These are phyloP conservation scores for Scaptomyza tumidula DNA, from an alignment of 2,888 invertebrate genomes.

Conservation along the genomic window DNA sequence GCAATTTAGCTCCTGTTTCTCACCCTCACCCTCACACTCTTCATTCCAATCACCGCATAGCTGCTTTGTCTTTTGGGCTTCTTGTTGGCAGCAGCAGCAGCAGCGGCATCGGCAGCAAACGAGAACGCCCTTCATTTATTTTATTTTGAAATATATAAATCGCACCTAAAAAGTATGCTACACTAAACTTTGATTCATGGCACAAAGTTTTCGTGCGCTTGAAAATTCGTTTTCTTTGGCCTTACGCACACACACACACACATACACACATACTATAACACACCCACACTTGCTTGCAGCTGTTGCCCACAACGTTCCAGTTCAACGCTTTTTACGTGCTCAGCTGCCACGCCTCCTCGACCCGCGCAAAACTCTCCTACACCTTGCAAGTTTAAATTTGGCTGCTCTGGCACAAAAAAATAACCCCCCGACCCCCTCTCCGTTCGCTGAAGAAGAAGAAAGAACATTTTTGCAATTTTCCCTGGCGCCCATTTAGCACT, in stretches of 20 bases:
- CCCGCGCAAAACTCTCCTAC: conserved; percentile 8
- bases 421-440: neutral
- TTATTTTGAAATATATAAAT: conserved; percentile 82
- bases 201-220: conserved; percentile 76
- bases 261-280: conserved; percentile 24
- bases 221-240: conserved; percentile 75
- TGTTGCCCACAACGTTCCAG: conserved; percentile 79
- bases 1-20: conserved; percentile 11
- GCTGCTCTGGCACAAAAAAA: conserved; percentile 41
- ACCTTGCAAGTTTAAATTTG: conserved; percentile 50
- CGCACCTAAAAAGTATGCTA: conserved; percentile 81
- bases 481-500: conserved; percentile 78
- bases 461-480: conserved; percentile 73
- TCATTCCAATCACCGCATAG: conserved; percentile 39
- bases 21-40: neutral
- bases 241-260: conserved; percentile 57
- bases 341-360: conserved; percentile 64
- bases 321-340: conserved; percentile 79
- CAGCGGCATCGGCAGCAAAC: conserved; percentile 14
- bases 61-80: conserved; percentile 71
- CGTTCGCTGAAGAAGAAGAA: conserved; percentile 9
- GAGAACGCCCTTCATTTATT: conserved; percentile 80
- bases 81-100: conserved; percentile 33
- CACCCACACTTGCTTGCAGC: conserved; percentile 63
- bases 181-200: conserved; percentile 81